These are phyloP conservation scores for Stichopus chloronotus DNA, from an alignment of 35 echinoderm and acorn worm genomes.

Conservation along the genomic window DNA sequence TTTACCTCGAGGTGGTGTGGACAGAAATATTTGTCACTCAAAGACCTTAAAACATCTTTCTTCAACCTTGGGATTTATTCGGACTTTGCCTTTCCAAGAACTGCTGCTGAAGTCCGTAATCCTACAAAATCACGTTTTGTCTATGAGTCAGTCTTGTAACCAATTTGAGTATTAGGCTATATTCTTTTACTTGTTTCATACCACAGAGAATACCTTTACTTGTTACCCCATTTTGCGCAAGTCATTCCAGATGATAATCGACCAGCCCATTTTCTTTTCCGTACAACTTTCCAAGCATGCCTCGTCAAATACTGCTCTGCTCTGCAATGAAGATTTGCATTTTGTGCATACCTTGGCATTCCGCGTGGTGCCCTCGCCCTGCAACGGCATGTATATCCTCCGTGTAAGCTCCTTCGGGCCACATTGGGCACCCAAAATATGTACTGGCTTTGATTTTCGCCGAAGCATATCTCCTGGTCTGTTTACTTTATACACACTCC, in stretches of 20 bases:
- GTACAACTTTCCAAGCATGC: too few species aligned
- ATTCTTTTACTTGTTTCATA: too few species aligned
- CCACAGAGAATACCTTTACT: too few species aligned
- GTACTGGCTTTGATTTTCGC: conserved; percentile 59
- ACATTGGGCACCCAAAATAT: conserved; percentile 55
- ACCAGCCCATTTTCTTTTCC: too few species aligned
- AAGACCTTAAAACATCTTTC: not conserved
- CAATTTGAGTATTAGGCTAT: too few species aligned
- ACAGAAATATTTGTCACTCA: not conserved
- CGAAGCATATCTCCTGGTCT: conserved; percentile 50
- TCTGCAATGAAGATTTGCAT: not conserved
- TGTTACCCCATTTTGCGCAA: too few species aligned
- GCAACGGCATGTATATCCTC: conserved; percentile 37
- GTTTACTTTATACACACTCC: conserved; percentile 59
- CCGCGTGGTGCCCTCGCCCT: conserved; percentile 33
- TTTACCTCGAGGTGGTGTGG: not conserved
- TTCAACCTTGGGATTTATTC: not conserved
- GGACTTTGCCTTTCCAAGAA: not conserved
- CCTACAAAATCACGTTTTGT: not conserved
- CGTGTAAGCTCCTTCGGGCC: conserved; percentile 50
- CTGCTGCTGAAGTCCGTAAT: not conserved
- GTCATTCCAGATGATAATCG: too few species aligned
- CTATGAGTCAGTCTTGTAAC: too few species aligned
- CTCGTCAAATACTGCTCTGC: too few species aligned
- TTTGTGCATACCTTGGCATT: not conserved